phyloP scores from a whole-genome alignment of 1,140 invertebrate species.

The Zeugodacus cucurbitae region DNA sequence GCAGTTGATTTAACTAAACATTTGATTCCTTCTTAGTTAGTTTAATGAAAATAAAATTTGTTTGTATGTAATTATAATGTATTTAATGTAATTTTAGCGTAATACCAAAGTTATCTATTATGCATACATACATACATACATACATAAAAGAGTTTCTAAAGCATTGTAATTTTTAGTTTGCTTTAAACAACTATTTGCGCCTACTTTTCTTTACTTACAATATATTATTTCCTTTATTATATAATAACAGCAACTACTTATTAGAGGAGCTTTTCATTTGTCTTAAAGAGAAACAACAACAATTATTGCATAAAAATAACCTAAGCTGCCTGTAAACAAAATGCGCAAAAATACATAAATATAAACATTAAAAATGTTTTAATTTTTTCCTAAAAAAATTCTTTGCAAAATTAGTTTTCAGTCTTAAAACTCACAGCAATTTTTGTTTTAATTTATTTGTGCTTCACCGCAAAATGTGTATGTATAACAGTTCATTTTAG shows the following conservation, averaged over 20 bases:
- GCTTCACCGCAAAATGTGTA: too few relatives aligned
- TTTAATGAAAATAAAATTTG: conserved; percentile 46
- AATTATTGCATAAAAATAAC: neutral
- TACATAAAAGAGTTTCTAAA: too few relatives aligned
- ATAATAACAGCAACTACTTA: too few relatives aligned
- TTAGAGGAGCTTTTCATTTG: neutral
- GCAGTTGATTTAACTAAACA: neutral
- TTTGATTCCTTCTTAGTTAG: neutral
- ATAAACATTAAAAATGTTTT: neutral
- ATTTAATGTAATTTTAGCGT: conserved; percentile 62
- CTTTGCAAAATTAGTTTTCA: too few relatives aligned
- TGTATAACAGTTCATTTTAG: neutral
- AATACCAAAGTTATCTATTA: conserved; percentile 62
- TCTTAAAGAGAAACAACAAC: neutral
- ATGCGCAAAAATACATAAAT: neutral
- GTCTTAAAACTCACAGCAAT: too few relatives aligned
- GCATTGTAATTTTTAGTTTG: too few relatives aligned
- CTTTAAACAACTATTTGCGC: neutral
- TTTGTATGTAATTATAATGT: conserved; percentile 61
- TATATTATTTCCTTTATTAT: neutral
- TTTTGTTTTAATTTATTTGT: too few relatives aligned
- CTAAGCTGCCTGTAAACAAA: neutral
- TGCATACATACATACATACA: conserved; percentile 35
- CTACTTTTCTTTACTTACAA: neutral
- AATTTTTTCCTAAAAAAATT: too few relatives aligned